Evolutionary conservation across 2,888 invertebrate genomes (phyloP), one percentile per base, ranked within the genome.

Genomic region (Rotaria magnacalcarata): DNA sequence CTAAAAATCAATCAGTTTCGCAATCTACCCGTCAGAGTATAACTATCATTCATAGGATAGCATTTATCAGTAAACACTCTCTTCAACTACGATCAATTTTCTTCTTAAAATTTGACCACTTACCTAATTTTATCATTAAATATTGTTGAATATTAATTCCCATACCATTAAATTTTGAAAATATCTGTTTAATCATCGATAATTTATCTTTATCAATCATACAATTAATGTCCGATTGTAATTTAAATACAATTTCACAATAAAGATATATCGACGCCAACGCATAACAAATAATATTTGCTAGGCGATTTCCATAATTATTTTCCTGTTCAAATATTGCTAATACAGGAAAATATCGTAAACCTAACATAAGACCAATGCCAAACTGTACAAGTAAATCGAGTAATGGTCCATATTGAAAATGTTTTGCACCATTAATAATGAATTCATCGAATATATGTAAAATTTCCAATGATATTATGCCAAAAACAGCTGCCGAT

Each of bases 391-490:
- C 24, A 84, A 84, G 14, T 41, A 84, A 24, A 84, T 84, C 84
- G 16, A 84, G 7, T 34, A 84, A 34, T 54, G 84, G 84, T 24
- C 84, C 84, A 34, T 84, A 21, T 47, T 34, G 41, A 84, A 84
- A 41, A 84, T 84, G 56, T 52, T 47, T 41, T 24, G 41, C 11
- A 21, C 43, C 84, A 84, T 84, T 41, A 6, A 84, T 54, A 41
- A 84, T 84, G 34, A 52, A 84, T 54, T 84, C 84, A 84, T 84
- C 84, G 24, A 84, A 54, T 27, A 84, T 84, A 56, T 84, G 84
- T 34, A 56, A 47, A 52, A 84, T 84, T 56, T 84, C 84, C 19
- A 54, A 34, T 21, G 84, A 6, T 41, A 84, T 47, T 52, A 84
- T 52, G 27, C 84, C 84, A 56, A 84, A 84, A 24, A 84, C 84